Evolutionary conservation across 2,797 vertebrate species (phyloP), one percentile per base, ranked within the genome.

Genomic region (Oryzias sinensis): DNA sequence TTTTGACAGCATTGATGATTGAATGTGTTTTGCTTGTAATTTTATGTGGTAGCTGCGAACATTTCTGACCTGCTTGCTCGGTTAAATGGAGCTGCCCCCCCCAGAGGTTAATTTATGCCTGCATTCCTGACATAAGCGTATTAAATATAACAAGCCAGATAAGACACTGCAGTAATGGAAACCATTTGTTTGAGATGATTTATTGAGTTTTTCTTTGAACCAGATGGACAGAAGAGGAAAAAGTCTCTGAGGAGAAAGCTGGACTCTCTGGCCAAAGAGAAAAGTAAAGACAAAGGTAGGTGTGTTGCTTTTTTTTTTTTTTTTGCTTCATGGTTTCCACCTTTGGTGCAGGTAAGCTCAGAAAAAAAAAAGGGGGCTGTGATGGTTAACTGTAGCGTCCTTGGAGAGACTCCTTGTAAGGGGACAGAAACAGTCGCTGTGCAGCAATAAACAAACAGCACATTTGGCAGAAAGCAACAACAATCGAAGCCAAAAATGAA

Each of bases 171-270:
- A 25, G 68, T 73, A 72, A 71, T 66, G 37, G 53, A 72, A 56
- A 65, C 55, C 43, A 14, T 82, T 76, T 72, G 54, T 62, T 74
- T 66, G 63, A 53, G 40, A 47, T 68, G 52, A 77, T 71, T 79
- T 68, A 67, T 64, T 60, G 43, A 65, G 56, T 52, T 57, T 41
- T 43, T 43, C 14, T 13, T 18, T 59, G 56, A 51, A 77, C n/a
- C 90, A 98, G 96, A 97, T 93, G 96, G 95, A 73, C 95, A 97
- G 83, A 98, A 98, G 90, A 93, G 96, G 87, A 98, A 98, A 90
- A 97, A 97, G 83, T 98, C 96, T 0, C 84, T 97, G 86, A 90
- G 96, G 88, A 95, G 96, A 92, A 98, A 97, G 91, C 88, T 97
- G 92, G 96, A 97, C 86, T 96, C 96, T 6, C 87, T 98, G 16